Conservation (phyloP, 2,888 invertebrate species). For the Agonopterix alstromeriana region DNA sequence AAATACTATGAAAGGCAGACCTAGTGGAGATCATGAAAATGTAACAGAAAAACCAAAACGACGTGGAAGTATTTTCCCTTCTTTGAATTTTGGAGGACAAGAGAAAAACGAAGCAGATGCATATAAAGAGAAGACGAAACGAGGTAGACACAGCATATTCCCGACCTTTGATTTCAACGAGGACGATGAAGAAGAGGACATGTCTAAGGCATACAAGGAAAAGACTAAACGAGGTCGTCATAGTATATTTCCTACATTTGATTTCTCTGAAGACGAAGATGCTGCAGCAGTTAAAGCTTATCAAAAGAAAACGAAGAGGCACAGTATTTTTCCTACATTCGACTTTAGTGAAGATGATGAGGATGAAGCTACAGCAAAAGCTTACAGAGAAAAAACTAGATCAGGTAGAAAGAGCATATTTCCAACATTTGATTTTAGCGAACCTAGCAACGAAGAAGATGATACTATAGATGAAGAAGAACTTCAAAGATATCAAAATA, state of each 20-base stretch:
- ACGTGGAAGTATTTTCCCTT: constrained; percentile 56
- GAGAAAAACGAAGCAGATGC: constrained; percentile 43
- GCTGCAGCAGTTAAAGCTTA: constrained; percentile 35
- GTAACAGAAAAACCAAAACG: constrained; percentile 36
- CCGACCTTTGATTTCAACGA: constrained; percentile 37
- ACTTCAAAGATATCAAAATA: constrained; percentile 56
- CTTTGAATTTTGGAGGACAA: constrained; percentile 35
- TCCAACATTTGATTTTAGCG: constrained; percentile 61
- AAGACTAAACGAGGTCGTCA: constrained; percentile 53
- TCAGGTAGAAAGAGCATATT: constrained; percentile 60
- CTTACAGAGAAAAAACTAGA: constrained; percentile 52
- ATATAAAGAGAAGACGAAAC: constrained; percentile 28
- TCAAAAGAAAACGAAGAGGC: constrained; percentile 50
- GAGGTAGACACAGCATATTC: constrained; percentile 31
- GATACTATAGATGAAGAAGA: constrained; percentile 61
- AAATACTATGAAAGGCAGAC: constrained; percentile 50
- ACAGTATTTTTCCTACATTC: constrained; percentile 60
- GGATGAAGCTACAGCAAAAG: constrained; percentile 33
- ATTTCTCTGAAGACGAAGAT: constrained; percentile 64
- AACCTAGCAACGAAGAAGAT: constrained; percentile 51
- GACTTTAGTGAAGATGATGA: constrained; percentile 50
- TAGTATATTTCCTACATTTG: constrained; percentile 59
- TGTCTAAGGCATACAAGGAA: constrained; percentile 43
- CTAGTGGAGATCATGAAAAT: constrained; percentile 33
- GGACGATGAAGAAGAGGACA: constrained; percentile 26